Evolutionary conservation across 2,113 vertebrate species (phyloP).

Genomic region (Pomatorhinus ruficollis): DNA sequence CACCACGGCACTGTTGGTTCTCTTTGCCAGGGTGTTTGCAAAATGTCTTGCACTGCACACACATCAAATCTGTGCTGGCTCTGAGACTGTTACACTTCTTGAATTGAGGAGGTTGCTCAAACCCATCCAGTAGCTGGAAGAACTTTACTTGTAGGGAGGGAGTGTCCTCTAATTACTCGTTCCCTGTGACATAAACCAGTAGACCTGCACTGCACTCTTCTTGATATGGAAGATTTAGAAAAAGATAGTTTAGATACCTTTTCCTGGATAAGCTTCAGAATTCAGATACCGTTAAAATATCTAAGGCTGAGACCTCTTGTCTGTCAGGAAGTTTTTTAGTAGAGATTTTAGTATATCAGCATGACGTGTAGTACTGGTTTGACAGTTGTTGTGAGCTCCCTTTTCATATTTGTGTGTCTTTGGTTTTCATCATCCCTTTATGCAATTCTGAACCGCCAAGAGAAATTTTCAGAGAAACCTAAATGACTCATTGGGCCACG

Average conservation of each 20-base stretch:
- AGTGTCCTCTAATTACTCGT: not conserved
- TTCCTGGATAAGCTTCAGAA: not conserved
- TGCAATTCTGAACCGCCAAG: not conserved
- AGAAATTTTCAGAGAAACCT: not conserved
- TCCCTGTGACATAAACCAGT: not conserved
- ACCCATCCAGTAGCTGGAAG: not conserved
- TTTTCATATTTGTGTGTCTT: not conserved
- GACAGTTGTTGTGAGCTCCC: not conserved
- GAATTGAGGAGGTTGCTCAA: not conserved
- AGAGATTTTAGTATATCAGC: not conserved
- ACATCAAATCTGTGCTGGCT: fast-evolving
- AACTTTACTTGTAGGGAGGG: not conserved
- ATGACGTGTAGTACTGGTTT: fast-evolving
- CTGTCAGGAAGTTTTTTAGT: not conserved
- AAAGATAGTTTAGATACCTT: not conserved
- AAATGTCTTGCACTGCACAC: not conserved
- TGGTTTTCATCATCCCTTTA: not conserved
- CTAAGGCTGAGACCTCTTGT: not conserved
- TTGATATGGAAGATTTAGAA: not conserved
- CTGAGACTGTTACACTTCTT: not conserved
- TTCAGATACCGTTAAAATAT: not conserved
- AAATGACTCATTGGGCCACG: not conserved
- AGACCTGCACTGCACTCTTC: not conserved
- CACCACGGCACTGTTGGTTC: not conserved
- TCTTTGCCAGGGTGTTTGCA: not conserved